Percentiles rank a stretch among this genome's conserved stretches.
Evolutionary conservation across 2,888 invertebrate species (phyloP).

Genomic region (Pseudococcus viburni): DNA sequence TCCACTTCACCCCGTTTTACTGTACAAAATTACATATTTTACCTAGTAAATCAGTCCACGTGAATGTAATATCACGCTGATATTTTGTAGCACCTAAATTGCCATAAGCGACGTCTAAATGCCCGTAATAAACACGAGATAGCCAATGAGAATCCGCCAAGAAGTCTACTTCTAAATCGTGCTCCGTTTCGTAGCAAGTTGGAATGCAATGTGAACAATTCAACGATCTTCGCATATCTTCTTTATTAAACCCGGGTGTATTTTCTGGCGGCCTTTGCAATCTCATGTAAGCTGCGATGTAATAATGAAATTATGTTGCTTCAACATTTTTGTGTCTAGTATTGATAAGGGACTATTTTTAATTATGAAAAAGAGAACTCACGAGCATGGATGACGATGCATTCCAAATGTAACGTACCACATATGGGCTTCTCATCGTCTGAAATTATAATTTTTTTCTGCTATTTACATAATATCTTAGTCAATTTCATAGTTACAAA

Average conservation of each 20-base stretch:
- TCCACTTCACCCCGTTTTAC: no score
- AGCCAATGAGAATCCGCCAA: constrained; percentile 64
- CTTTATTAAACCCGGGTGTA: constrained; percentile 68
- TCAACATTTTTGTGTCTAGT: no score
- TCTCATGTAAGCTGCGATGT: constrained; percentile 53
- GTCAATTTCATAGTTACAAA: no score
- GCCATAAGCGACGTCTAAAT: constrained; percentile 69
- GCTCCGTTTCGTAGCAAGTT: constrained; percentile 69
- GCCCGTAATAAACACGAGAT: constrained; percentile 64
- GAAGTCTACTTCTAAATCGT: constrained; percentile 68
- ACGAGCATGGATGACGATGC: constrained; percentile 68
- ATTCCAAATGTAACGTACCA: constrained; percentile 67
- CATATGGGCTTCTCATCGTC: constrained; percentile 68
- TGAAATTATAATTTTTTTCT: constrained; percentile 59
- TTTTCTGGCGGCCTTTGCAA: constrained; percentile 68
- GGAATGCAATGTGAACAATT: constrained; percentile 68
- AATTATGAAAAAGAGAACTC: constrained; percentile 59
- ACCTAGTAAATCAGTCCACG: constrained; percentile 69
- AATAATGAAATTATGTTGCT: not conserved
- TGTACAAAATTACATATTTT: no score
- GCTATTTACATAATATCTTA: no score
- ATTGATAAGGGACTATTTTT: no score
- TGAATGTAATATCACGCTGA: constrained; percentile 68
- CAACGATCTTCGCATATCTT: constrained; percentile 68
- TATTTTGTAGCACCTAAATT: constrained; percentile 68